Conservation (phyloP, 1,140 invertebrate species). For the Pinna nobilis region DNA sequence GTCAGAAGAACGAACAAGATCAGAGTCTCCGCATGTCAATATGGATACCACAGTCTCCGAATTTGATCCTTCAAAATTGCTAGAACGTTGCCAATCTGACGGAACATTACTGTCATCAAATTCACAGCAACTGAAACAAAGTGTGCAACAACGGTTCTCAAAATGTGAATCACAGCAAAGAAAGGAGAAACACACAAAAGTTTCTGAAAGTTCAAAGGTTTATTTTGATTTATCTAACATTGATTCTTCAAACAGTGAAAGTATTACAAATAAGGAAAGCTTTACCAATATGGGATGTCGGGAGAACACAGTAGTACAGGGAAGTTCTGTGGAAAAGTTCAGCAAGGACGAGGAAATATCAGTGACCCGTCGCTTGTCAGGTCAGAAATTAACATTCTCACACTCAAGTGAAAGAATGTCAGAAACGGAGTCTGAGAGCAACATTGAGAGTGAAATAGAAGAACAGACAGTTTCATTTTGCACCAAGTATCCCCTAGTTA, state of each 20-base stretch:
- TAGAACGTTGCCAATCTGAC: conserved; percentile 63
- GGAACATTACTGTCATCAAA: conserved; percentile 42
- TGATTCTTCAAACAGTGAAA: conserved; percentile 50
- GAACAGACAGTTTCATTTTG: conserved; percentile 6
- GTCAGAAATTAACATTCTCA: conserved; percentile 10
- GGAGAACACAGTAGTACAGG: background rate
- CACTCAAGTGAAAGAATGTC: conserved; percentile 18
- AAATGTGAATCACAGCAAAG: conserved; percentile 6
- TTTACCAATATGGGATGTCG: too few relatives aligned
- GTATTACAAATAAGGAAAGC: conserved; percentile 4
- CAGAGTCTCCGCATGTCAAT: conserved; percentile 2
- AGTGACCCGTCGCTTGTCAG: background rate
- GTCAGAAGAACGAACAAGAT: conserved; percentile 7
- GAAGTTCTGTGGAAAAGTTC: conserved; percentile 45
- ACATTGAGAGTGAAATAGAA: conserved; percentile 17
- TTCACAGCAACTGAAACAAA: conserved; percentile 9
- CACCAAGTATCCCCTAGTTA: conserved; percentile 31
- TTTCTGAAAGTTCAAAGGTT: conserved; percentile 62
- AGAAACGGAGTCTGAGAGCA: background rate
- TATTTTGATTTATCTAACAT: conserved; percentile 58
- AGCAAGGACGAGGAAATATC: conserved; percentile 49
- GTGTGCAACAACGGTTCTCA: background rate
- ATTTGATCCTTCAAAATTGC: conserved; percentile 50
- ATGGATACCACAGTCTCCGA: conserved; percentile 21
- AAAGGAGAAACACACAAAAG: conserved; percentile 38